Base-by-base conservation (phyloP, 1,140 invertebrate genomes). In the Holotrichia oblita region DNA sequence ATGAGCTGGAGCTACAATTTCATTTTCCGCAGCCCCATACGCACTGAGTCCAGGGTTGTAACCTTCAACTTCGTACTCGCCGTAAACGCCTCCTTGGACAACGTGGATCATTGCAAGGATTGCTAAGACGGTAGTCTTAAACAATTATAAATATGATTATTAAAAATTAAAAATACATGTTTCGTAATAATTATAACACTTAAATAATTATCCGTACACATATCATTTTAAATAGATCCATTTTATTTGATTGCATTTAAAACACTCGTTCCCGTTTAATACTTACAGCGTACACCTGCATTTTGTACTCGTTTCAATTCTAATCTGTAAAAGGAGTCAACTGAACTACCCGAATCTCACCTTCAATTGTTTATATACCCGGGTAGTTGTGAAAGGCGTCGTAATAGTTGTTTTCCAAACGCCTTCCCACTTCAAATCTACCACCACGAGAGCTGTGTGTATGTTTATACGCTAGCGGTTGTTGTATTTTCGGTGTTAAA, bases 91-190 rank as follows among this genome's bases (percentile, higher is more conserved):
- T 73, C 80, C 80, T 74, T 73, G 77, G 44, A 78, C 78, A 69
- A 76, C 44, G 41, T 79, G 73, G 14, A 76, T 78, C 80, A 73
- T 79, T 77, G 78, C 83, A 80, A 84, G 76, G 81, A 85, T 79
- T 84, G 84, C 82, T 73, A 79, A 73, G 78, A 79, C 79, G 78
- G 75, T 79, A 27, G 82, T 80, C 84, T 85, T 55, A 40, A 59
- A 72, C 79, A 79, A 73, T 34, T 72, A 20, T 14, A 41, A 41
- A 41, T 74, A 12, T 10, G 6, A 17, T 74, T 42, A 74, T 6
- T n/a, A 69, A 69, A 69, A 2, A 48, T 48, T 48, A 27, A 22
- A 22, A 14, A 10, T 27, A 22, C 22, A 34, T 7, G 1, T 27
- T 14, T 10, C 8, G 24, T 27, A n/a, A n/a, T 69, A 9, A 34